phyloP scores from a whole-genome alignment of 23 tunicate genomes.

The Pegea sp. region DNA sequence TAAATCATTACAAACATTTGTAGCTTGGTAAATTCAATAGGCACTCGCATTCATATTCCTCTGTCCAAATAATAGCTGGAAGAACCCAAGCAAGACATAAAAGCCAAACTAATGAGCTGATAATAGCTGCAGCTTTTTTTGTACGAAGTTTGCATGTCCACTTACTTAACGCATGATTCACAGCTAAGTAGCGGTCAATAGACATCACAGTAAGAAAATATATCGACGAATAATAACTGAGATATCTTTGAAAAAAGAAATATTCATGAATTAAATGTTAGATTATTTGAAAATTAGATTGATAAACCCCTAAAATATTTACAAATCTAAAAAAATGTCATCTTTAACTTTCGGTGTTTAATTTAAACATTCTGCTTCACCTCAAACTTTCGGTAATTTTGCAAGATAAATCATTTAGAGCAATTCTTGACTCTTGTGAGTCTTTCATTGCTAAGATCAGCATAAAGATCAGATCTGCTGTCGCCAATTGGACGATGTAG shows the following conservation, averaged over 20 bases:
- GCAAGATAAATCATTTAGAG: constrained; percentile 18
- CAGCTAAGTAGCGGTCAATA: constrained; percentile 79
- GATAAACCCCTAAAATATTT: too few relatives aligned
- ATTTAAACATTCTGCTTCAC: too few relatives aligned
- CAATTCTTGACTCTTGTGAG: neutral
- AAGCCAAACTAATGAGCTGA: constrained; percentile 33
- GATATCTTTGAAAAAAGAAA: constrained; percentile 20
- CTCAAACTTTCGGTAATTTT: constrained; percentile 61
- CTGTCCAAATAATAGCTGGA: too few relatives aligned
- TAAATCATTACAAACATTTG: too few relatives aligned
- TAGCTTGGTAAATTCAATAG: too few relatives aligned
- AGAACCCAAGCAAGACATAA: constrained; percentile 20
- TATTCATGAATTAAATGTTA: neutral
- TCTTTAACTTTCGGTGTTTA: too few relatives aligned
- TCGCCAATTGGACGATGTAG: constrained; percentile 67
- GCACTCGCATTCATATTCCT: too few relatives aligned
- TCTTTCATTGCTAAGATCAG: constrained; percentile 54
- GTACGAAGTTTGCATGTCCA: constrained; percentile 25
- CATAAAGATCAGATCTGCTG: constrained; percentile 69
- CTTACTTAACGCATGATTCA: constrained; percentile 46
- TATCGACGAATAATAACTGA: constrained; percentile 85
- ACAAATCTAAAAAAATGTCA: too few relatives aligned
- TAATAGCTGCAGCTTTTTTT: constrained; percentile 13
- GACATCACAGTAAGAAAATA: constrained; percentile 80
- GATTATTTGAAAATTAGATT: too few relatives aligned